Evolutionary conservation across 2,113 vertebrate species (phyloP).

Genomic region (Grantiella picta): DNA sequence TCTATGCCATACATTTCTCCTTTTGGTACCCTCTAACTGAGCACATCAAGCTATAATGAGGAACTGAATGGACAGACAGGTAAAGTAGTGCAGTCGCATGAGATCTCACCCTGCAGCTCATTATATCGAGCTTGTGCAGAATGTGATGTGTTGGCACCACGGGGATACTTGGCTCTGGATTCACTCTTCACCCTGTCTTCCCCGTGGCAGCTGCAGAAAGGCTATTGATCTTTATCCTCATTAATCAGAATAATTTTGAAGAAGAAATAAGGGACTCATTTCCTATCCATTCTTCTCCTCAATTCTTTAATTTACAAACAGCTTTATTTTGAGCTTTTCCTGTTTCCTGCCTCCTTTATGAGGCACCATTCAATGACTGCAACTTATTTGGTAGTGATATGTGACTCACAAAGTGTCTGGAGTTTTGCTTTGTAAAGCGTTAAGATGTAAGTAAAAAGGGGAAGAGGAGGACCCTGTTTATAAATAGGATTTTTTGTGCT

Average conservation of each 20-base stretch:
- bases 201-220: background rate
- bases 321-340: constrained; percentile 62
- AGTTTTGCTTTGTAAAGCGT: constrained; percentile 1
- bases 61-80: background rate
- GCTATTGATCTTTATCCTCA: constrained; percentile 30
- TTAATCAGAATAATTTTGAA: constrained; percentile 59
- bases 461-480: background rate
- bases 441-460: background rate
- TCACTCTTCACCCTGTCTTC: constrained; percentile 29
- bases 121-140: background rate
- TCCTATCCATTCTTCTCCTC: constrained; percentile 50
- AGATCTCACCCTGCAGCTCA: constrained; percentile 27
- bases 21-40: background rate
- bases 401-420: constrained; percentile 46
- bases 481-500: background rate
- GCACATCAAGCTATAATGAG: background rate
- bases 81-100: background rate
- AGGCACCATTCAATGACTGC: constrained; percentile 45
- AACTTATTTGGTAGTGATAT: constrained; percentile 47
- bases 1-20: background rate
- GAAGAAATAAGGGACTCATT: constrained; percentile 43
- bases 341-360: constrained; percentile 60
- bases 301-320: constrained; percentile 47
- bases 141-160: background rate
- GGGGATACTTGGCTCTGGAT: constrained; percentile 21